Base-by-base conservation (phyloP, 2,797 vertebrate species). In the Zalophus californianus region DNA sequence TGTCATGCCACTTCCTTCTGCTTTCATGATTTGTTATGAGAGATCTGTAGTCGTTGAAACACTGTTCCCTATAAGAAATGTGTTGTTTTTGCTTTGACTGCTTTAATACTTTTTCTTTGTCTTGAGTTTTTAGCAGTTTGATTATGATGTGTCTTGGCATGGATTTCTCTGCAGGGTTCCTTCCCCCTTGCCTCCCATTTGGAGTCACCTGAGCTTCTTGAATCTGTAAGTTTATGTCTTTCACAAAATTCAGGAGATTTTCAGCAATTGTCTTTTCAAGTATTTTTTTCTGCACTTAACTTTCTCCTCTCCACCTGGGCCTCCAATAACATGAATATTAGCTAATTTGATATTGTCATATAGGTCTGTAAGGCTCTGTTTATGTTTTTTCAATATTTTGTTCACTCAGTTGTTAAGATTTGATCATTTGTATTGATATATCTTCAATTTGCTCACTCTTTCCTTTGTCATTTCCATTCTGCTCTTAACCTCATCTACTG, bases 151-250 rank as follows among this genome's bases (percentile, higher is more conserved):
- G 18, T 54, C 75, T 80, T 52, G 48, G 32, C 52, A 80, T 58
- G 25, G 35, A 62, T 56, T 91, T 90, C 60, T 92, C 50, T 82
- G 44, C n/a, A 35, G 35, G 0, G 20, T 79, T 32, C 12, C 18
- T 29, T 20, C 29, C 16, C 75, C 1, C 16, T 18, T 21, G 0
- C 15, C 38, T 15, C 38, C 21, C 32, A 6, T 79, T 86, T 86
- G 82, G 38, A 85, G 6, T 62, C 44, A 8, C 10, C 50, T 32
- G 11, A 78, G 27, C 18, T 96, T 90, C 70, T 90, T 79, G 50
- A 83, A 87, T 95, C 35, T 92, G 48, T 75, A 95, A 18, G 64
- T 52, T 93, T 90, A 62, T 48, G 23, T 87, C 70, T 93, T 94
- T 85, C 64, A 88, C 50, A 95, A 84, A 84, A 84, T 68, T 75